Evolutionary conservation across 2,888 invertebrate genomes (phyloP).

Genomic region (Drosophila lacicola): DNA sequence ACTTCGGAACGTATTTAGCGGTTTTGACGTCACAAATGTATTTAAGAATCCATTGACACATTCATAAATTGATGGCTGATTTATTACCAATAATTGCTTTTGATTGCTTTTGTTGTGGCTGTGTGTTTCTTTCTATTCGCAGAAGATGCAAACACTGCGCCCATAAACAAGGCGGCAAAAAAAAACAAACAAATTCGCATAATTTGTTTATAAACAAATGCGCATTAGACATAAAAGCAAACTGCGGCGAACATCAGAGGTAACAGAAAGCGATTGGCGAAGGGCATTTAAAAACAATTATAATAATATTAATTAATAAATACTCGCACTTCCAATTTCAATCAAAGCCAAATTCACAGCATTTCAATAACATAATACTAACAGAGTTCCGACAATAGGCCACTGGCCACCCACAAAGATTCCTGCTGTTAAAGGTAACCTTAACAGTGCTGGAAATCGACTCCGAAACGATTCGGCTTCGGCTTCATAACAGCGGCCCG

Average conservation of each 20-base stretch:
- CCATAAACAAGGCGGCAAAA: constrained; percentile 51
- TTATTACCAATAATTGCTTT: constrained; percentile 75
- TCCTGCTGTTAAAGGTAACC: constrained; percentile 16
- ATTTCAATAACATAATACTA: constrained; percentile 12
- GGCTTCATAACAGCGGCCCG: constrained; percentile 26
- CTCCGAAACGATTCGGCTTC: constrained; percentile 42
- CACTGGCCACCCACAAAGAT: constrained; percentile 17
- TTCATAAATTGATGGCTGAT: constrained; percentile 77
- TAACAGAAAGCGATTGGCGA: constrained; percentile 27
- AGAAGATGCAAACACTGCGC: constrained; percentile 30
- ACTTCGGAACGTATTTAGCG: constrained; percentile 3
- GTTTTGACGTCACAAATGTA: constrained; percentile 68
- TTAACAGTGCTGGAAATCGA: constrained; percentile 54
- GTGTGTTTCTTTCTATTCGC: constrained; percentile 18
- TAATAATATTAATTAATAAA: constrained; percentile 45
- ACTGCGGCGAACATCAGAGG: constrained; percentile 48
- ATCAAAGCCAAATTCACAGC: constrained; percentile 4
- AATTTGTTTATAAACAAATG: constrained; percentile 76
- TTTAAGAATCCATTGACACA: constrained; percentile 75
- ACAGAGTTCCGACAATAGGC: constrained; percentile 11
- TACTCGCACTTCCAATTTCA: constrained; percentile 13
- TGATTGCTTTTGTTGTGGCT: constrained; percentile 64
- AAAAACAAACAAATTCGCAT: constrained; percentile 39
- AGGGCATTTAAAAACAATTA: constrained; percentile 40
- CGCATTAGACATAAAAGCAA: constrained; percentile 65